A percentile compares a stretch with the other conserved stretches of the same genome.
Conservation (phyloP, 1,140 invertebrate genomes). For the Oncopeltus fasciatus region DNA sequence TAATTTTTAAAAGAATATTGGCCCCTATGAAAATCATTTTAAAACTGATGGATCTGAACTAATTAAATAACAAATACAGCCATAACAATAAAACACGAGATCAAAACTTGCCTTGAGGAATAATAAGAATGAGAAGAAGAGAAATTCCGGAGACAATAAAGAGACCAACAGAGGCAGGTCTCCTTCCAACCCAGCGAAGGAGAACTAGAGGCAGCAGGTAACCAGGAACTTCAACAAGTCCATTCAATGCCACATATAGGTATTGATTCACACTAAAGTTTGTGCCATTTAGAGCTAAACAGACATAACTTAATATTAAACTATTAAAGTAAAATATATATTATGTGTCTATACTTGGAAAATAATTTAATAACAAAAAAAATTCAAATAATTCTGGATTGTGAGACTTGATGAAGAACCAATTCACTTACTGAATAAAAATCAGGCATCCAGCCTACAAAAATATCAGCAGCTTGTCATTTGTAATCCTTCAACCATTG, state of each 20-base stretch:
- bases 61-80: too few species aligned
- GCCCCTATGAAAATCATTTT: background rate
- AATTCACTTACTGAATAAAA: too few species aligned
- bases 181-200: constrained; percentile 32
- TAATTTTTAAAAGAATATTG: background rate
- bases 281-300: constrained; percentile 34
- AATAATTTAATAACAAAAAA: too few species aligned
- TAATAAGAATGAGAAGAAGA: constrained; percentile 31
- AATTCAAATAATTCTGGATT: too few species aligned
- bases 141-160: constrained; percentile 32
- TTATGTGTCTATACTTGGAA: too few species aligned
- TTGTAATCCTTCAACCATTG: too few species aligned
- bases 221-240: constrained; percentile 35
- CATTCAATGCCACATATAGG: constrained; percentile 33
- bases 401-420: too few species aligned
- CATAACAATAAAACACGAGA: too few species aligned
- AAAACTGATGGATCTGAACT: background rate
- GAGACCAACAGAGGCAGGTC: constrained; percentile 29
- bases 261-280: constrained; percentile 35
- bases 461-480: too few species aligned
- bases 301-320: too few species aligned
- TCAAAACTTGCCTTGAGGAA: constrained; percentile 26
- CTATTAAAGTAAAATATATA: too few species aligned
- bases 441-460: too few species aligned
- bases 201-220: constrained; percentile 34